Base-by-base conservation (phyloP, 92 coral and sea anemone species). In the Parazoanthus darwini region DNA sequence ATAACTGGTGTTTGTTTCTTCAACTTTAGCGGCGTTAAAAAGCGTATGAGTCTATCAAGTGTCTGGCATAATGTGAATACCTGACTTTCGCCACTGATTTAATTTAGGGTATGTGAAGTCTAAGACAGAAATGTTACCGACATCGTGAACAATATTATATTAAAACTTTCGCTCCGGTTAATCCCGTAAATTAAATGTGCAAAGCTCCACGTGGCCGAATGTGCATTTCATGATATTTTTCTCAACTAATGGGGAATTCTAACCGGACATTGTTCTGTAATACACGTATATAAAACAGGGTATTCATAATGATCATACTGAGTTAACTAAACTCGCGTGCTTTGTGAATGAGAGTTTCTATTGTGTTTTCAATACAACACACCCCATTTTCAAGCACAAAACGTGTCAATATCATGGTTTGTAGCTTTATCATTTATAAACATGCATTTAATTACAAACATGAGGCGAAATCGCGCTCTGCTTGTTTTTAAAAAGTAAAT, bases 351-450 rank as follows among this genome's bases (percentile, higher is more conserved):
- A 82, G 26, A 43, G 29, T 20, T 44, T 68, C 67, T 44, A 43
- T 84, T 84, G 87, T 83, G 66, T 9, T 71, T 71, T 26, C 78
- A 35, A 84, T 29, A 84, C 68, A 82, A 68, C 79, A 70, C 18
- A 51, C 79, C 46, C 87, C n/a, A 84, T 79, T 78, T 8, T 78
- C 65, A 78, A 74, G 51, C 25, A n/a, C 80, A 65, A 68, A 63
- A 82, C 74, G 86, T 63, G 56, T 66, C 74, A 63, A 82, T 54
- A 8, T 46, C 43, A 23, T 78, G 20, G 82, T 46, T 9, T n/a
- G 29, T 25, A 48, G 63, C 56, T 78, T 6, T 8, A 78, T 18
- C 6, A 48, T 25, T 48, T 46, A 13, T 46, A 78, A 46, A 33
- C 46, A 78, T 25, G 82, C 42, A n/a, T 9, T 43, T 78, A 39